Percentiles rank a stretch among this genome's conserved stretches.
Conservation (phyloP, 1,140 invertebrate genomes). For the Argopecten irradians region DNA sequence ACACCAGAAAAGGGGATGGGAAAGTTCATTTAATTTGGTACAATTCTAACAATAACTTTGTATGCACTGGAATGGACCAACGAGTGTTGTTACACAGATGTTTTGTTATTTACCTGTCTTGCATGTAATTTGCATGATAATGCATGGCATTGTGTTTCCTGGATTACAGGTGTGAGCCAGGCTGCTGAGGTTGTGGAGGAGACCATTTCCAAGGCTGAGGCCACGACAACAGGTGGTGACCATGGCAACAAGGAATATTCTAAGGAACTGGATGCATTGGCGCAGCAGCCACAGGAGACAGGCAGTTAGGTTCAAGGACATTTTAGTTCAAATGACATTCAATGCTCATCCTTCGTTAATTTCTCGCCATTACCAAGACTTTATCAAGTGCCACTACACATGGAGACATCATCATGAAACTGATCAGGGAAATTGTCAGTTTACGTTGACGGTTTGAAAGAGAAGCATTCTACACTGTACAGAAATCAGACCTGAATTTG, state of each 20-base stretch:
- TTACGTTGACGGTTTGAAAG: not conserved
- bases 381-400: not conserved
- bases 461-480: not conserved
- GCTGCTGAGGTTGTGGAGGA: constrained; percentile 61
- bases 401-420: not conserved
- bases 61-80: too few relatives aligned
- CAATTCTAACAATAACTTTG: too few relatives aligned
- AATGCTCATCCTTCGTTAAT: not conserved
- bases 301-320: not conserved
- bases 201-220: constrained; percentile 42
- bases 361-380: not conserved
- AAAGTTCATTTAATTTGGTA: too few relatives aligned
- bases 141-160: not conserved
- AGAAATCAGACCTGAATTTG: not conserved
- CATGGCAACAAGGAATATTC: constrained; percentile 60
- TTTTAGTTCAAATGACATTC: not conserved
- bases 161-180: constrained; percentile 39
- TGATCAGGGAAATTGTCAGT: not conserved
- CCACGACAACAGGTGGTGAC: constrained; percentile 58
- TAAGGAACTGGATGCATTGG: constrained; percentile 55
- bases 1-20: too few relatives aligned
- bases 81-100: too few relatives aligned
- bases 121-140: not conserved
- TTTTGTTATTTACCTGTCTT: too few relatives aligned
- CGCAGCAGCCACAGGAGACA: constrained; percentile 20